Conservation (phyloP, 2,113 vertebrate species). For the Tenebrosternarchus preto region DNA sequence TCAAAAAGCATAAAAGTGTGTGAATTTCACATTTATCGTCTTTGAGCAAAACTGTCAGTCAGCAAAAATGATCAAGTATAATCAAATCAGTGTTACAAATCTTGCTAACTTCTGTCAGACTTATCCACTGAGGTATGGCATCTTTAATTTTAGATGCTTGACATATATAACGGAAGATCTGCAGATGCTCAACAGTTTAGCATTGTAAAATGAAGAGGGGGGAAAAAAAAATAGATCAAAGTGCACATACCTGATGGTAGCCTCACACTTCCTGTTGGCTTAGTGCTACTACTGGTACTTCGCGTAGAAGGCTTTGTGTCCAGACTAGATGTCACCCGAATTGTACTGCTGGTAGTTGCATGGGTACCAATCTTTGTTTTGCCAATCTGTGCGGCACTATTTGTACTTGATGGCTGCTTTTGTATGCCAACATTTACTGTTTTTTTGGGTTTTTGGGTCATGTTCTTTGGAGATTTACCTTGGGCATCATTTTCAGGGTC, state of each 20-base stretch:
- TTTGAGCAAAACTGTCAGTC: too few relatives aligned
- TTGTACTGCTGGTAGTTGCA: conserved; percentile 43
- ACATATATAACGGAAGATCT: too few relatives aligned
- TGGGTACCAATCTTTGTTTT: conserved; percentile 62
- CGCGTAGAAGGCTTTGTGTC: conserved; percentile 61
- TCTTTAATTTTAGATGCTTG: too few relatives aligned
- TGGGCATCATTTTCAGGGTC: conserved; percentile 77
- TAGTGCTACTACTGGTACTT: conserved; percentile 59
- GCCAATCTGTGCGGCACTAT: background rate
- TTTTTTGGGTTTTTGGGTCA: conserved; percentile 68
- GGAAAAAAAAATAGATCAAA: too few relatives aligned
- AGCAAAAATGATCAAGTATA: too few relatives aligned
- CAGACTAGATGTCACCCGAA: conserved; percentile 57
- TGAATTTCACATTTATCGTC: too few relatives aligned
- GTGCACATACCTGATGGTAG: conserved; percentile 33
- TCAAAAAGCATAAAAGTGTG: too few relatives aligned
- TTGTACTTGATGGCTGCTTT: conserved; percentile 36
- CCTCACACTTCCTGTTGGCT: conserved; percentile 49
- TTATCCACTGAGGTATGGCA: too few relatives aligned
- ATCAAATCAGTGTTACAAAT: too few relatives aligned
- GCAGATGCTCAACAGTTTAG: too few relatives aligned
- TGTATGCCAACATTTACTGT: conserved; percentile 44
- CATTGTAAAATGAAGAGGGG: background rate
- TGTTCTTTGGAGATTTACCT: conserved; percentile 54
- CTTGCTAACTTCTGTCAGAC: too few relatives aligned